Evolutionary conservation across 2,113 vertebrate species (phyloP).

Genomic region (Hymenochirus boettgeri): DNA sequence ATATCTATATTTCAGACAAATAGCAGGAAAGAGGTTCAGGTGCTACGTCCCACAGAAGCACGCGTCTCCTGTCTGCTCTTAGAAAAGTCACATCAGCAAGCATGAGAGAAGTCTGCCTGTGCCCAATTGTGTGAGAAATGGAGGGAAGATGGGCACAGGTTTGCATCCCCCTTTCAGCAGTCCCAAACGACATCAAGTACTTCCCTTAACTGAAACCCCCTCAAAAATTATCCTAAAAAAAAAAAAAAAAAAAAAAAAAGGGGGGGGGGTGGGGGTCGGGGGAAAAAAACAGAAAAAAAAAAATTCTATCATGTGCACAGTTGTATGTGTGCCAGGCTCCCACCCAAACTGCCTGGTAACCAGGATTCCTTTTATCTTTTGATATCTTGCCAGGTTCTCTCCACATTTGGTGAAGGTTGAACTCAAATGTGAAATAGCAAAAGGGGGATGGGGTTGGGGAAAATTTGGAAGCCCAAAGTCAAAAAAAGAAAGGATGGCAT

Average conservation of each 20-base stretch:
- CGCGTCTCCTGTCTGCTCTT: conserved; percentile 22
- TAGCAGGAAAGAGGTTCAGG: conserved; percentile 39
- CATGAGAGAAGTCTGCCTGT: conserved; percentile 12
- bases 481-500: conserved; percentile 25
- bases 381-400: conserved; percentile 4
- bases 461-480: conserved; percentile 33
- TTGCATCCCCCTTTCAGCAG: conserved; percentile 49
- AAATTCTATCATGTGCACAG: conserved; percentile 5
- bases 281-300: conserved; percentile 44
- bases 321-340: conserved; percentile 7
- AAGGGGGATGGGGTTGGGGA: conserved; percentile 19
- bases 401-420: no score
- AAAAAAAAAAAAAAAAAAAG: conserved; percentile 43
- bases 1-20: conserved; percentile 64
- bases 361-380: conserved; percentile 6
- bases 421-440: conserved; percentile 2
- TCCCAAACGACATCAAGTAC: conserved; percentile 31
- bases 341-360: background rate
- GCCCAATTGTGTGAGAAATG: conserved; percentile 7
- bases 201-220: conserved; percentile 53
- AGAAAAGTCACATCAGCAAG: conserved; percentile 1
- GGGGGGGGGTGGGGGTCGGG: no score
- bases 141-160: conserved; percentile 41
- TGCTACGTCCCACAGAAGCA: conserved; percentile 31
- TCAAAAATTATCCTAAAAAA: conserved; percentile 51